Base-by-base conservation (phyloP, 64 coral and sea anemone species). In the Dendrophyllia cribrosa region DNA sequence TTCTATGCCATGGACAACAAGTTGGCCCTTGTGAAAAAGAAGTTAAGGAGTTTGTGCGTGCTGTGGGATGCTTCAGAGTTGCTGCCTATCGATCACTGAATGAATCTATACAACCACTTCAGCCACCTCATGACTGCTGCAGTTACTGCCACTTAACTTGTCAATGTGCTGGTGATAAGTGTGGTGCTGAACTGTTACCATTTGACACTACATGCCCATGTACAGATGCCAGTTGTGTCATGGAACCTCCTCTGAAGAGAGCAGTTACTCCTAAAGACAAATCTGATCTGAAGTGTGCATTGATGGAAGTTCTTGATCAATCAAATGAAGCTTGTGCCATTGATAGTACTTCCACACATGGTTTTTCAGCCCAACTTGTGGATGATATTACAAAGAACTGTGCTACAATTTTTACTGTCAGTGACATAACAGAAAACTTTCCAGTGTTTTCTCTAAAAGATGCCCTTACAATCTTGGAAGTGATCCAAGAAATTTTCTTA, bases 371-470 rank as follows among this genome's bases (percentile, higher is more conserved):
- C 24, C 26, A 88, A 63, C 60, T 94, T 2, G 64, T 94, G 64
- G 70, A 89, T n/a, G n/a, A n/a, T 71, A 69, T 88, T 79, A 65
- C 78, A 45, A 15, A 49, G 9, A 86, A 93, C 72, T 88, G 85
- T 88, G 55, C 51, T 10, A 59, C 34, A 70, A 72, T 93, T 17
- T 88, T 93, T 61, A 78, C 65, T 49, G 59, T 88, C 55, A 19
- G n/a, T 10, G 76, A 88, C 58, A 77, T 71, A 45, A 70, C 81
- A 13, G 23, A 62, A 47, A 63, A 58, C 23, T 89, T 88, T 53
- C 92, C 92, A 34, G 92, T 94, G 4, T 94, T 94, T 55, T 89
- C 77, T 25, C 6, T 94, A 26, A 19, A 78, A 4, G 65, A 89
- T 88, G 86, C 86, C 4, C 53, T 94, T 23, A 26, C 4, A 3